These are phyloP conservation scores for Aproaerema taeniolella DNA, from an alignment of 2,888 invertebrate genomes.

Conservation along the genomic window DNA sequence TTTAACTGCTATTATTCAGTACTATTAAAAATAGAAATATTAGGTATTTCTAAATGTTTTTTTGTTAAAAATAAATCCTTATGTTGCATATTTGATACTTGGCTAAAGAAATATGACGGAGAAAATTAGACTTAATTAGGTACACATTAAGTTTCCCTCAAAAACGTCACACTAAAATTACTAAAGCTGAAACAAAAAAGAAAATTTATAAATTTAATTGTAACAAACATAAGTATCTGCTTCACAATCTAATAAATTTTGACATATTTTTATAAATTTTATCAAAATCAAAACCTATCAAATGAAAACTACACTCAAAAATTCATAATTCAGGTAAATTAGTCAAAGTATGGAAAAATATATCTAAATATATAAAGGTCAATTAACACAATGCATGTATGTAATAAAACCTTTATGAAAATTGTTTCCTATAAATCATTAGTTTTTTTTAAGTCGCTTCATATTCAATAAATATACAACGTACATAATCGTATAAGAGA, in stretches of 20 bases:
- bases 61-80: too few relatives aligned
- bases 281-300: conserved; percentile 15
- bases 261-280: too few relatives aligned
- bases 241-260: too few relatives aligned
- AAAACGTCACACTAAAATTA: conserved; percentile 16
- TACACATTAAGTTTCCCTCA: too few relatives aligned
- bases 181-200: conserved; percentile 22
- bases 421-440: conserved; percentile 10
- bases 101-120: too few relatives aligned
- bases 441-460: conserved; percentile 9
- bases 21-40: too few relatives aligned
- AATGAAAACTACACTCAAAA: conserved; percentile 17
- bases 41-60: too few relatives aligned
- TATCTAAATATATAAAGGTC: conserved; percentile 4
- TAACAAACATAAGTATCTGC: too few relatives aligned
- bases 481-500: conserved; percentile 24
- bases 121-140: too few relatives aligned
- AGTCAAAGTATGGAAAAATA: conserved; percentile 17
- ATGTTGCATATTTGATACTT: too few relatives aligned
- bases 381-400: not conserved
- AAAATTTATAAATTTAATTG: conserved; percentile 1
- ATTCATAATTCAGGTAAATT: conserved; percentile 22
- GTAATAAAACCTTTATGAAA: conserved; percentile 6
- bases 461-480: conserved; percentile 11
- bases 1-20: too few relatives aligned